Conservation (phyloP, 2,797 vertebrate species). For the Jordanella pulchra region DNA sequence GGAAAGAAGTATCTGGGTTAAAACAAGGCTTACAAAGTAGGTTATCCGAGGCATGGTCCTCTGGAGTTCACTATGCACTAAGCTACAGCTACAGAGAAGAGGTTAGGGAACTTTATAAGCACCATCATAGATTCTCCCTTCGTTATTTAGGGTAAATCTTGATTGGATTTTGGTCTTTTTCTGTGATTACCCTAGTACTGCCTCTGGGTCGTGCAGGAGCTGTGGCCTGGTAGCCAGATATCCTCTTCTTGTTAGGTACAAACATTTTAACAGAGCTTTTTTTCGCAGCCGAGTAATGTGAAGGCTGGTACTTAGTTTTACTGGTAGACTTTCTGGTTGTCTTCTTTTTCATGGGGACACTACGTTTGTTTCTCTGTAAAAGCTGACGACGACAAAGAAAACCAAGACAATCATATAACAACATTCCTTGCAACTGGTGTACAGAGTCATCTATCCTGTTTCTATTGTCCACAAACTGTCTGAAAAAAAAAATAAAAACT, state of each 20-base stretch:
- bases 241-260: slow-evolving; percentile 90
- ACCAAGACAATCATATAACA: slow-evolving; percentile 71
- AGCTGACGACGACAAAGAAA: slow-evolving; percentile 84
- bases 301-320: slow-evolving; percentile 89
- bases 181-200: slow-evolving; percentile 90
- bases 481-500: neutral
- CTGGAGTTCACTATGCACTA: slow-evolving; percentile 73
- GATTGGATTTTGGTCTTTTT: slow-evolving; percentile 80
- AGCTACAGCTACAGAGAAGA: slow-evolving; percentile 77
- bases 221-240: slow-evolving; percentile 86
- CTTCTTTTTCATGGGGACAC: slow-evolving; percentile 90
- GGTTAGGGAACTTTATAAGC: slow-evolving; percentile 79
- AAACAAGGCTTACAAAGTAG: slow-evolving; percentile 65
- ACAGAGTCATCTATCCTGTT: neutral
- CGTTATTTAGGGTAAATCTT: slow-evolving; percentile 85
- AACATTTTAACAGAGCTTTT: slow-evolving; percentile 86
- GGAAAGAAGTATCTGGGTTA: slow-evolving; percentile 79
- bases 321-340: slow-evolving; percentile 86
- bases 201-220: slow-evolving; percentile 83
- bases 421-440: slow-evolving; percentile 16
- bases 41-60: slow-evolving; percentile 67
- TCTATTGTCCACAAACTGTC: neutral
- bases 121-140: slow-evolving; percentile 94
- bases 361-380: slow-evolving; percentile 95
- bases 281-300: slow-evolving; percentile 86